Base-by-base conservation (phyloP, 1,140 invertebrate genomes). In the Apocrypta bakeri region DNA sequence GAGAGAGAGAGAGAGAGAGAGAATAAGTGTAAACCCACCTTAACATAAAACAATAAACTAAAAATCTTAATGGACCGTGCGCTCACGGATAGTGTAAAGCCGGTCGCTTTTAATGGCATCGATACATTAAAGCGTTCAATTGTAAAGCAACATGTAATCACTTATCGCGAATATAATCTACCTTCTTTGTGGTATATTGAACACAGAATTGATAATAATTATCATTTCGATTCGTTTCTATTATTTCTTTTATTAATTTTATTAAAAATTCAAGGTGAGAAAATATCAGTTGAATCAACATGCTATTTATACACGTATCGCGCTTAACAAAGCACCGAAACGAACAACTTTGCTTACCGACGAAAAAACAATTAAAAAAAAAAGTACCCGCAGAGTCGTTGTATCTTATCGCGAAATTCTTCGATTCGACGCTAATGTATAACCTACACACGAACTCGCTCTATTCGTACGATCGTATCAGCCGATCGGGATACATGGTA, bases 371-470 rank as follows among this genome's bases (percentile, higher is more conserved):
- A 56, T 21, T 56, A 21, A 56, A 71, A 37, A n/a, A n/a, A n/a
- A n/a, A n/a, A n/a, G n/a, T n/a, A n/a, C n/a, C n/a, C n/a, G 12
- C 66, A 9, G 27, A 17, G 31, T 31, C 9, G 2, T 11, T 24
- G n/a, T 71, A 71, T 71, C 68, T 71, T 71, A 71, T 71, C 68
- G 31, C 8, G 31, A 9, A 33, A 71, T 71, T 66, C 63, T 66
- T 27, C 63, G 63, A 66, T 66, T n/a, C 63, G 63, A 27, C 24
- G 63, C 25, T n/a, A 17, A 29, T 2, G 17, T 21, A 4, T 4
- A 7, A 14, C 68, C 27, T 71, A 31, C 9, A 56, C 40, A 69
- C 27, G 37, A 21, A 56, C n/a, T 42, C 24, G 33, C n/a, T 24
- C 1, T 33, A 48, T 24, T 25, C 21, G 33, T 33, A 37, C 24